Evolutionary conservation across 2,113 vertebrate species (phyloP), one percentile per base, ranked within the genome.

Genomic region (Rana temporaria): DNA sequence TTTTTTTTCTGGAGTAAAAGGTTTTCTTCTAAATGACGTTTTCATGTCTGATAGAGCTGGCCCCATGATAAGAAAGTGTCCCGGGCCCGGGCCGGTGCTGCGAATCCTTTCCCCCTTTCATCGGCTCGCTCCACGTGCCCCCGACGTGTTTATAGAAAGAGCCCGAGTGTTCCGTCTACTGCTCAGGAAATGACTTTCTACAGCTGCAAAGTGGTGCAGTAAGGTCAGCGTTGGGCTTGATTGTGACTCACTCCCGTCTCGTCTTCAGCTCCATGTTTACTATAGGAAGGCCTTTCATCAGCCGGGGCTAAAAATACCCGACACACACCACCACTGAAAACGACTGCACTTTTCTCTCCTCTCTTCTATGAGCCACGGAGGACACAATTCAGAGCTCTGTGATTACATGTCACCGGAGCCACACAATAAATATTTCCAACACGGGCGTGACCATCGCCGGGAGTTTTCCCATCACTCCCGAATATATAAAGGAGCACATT

Each of bases 221-320:
- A 68, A 82, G 63, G 71, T 63, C 76, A 72, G n/a, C 18, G 60
- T 76, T 76, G 60, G 48, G 19, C 63, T 34, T 48, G 22, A 68
- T 83, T 76, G 62, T 83, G 81, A 76, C 63, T 83, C 63, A 76
- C 63, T 68, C 52, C 68, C 68, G 81, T 83, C 81, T 76, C 19
- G 53, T 60, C 64, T 68, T 53, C 76, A 83, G 68, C 81, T 52
- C 30, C 81, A 83, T 76, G 71, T 59, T 83, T 83, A 60, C 63
- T 76, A 76, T 83, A 83, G 63, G 64, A 67, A 76, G 53, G 64
- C 63, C 72, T 83, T 83, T 83, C 81, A 83, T 83, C 63, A 83
- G 32, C 52, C 55, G 53, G 22, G 22, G 71, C 64, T 83, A 83
- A 83, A 83, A 83, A 83, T 83, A 83, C 71, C 64, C 32, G 53